Evolutionary conservation across 2,888 invertebrate species (phyloP), one percentile per base, ranked within the genome.

Genomic region (Helobdella robusta): DNA sequence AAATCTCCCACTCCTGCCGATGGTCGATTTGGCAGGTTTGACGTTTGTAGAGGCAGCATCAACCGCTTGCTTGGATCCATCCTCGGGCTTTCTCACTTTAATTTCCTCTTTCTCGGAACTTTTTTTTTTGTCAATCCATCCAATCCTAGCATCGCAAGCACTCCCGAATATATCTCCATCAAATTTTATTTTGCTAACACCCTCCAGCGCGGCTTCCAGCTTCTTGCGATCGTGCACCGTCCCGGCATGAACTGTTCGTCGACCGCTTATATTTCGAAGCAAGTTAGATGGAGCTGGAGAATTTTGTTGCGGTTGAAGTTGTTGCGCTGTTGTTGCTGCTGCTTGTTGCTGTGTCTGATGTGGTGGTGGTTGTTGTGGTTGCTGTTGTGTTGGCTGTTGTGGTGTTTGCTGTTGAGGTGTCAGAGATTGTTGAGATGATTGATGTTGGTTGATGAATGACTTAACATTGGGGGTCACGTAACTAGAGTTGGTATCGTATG

Each of bases 241-340:
- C 23, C 46, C 48, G 15, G 46, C 65, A 40, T 65, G 65, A 18
- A 65, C 65, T 4, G 65, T 65, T 11, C 59, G 40, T 30, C 65
- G 44, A 20, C 30, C 20, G 35, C 32, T 32, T 32, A 48, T 20
- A 59, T 65, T 65, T 44, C 65, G 65, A 35, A 62, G 44, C 18
- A 62, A 28, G 25, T 60, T 40, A 11, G 40, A 46, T 30, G 28
- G 50, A 20, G 62, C 32, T 8, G 44, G 62, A n/a, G 46, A 46
- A 15, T 50, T 32, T 30, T 46, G 48, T n/a, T 28, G n/a, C 11
- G 23, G 5, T 25, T 18, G 15, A 15, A 20, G 18, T 11, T 8
- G n/a, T 4, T 5, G 54, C 6, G 50, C 5, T 4, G 50, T 23
- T 50, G 23, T 5, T 23, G 50, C n/a, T n/a, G 28, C n/a, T 8